Percentiles rank a stretch among this genome's conserved stretches.
Conservation (phyloP, 2,797 vertebrate species). For the Enteromius unitaeniatus region DNA sequence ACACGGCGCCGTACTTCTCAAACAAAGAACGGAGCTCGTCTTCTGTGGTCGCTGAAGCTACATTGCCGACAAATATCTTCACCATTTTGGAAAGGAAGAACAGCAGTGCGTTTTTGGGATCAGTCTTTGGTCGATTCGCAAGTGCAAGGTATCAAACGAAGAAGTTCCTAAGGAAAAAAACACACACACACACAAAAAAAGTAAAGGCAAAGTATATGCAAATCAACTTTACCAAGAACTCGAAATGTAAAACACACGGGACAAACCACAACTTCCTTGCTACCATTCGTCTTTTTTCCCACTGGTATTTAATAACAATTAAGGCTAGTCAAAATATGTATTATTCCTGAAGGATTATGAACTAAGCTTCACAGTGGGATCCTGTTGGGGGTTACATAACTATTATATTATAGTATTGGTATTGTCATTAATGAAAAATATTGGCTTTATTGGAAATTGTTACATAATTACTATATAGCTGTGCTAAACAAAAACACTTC, state of each 20-base stretch:
- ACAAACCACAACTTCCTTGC: not conserved
- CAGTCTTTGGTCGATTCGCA: constrained; percentile 31
- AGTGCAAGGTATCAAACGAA: not conserved
- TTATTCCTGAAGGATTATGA: not conserved
- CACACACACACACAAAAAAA: not conserved
- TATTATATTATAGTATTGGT: no score
- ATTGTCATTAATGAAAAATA: not conserved
- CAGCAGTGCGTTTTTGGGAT: not conserved
- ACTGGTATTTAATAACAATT: not conserved
- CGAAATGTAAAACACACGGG: not conserved
- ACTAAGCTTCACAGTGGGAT: not conserved
- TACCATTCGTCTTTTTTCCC: not conserved
- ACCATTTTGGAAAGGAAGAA: constrained; percentile 68
- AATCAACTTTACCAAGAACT: not conserved
- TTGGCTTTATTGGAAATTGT: not conserved
- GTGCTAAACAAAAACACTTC: not conserved
- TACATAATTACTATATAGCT: no score
- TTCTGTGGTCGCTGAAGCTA: constrained; percentile 71
- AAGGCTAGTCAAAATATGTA: not conserved
- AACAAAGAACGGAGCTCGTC: constrained; percentile 72
- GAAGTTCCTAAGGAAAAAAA: constrained; percentile 20
- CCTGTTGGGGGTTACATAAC: not conserved
- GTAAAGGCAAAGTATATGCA: constrained; percentile 5
- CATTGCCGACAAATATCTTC: constrained; percentile 78
- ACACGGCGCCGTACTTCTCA: constrained; percentile 73